Evolutionary conservation across 2,113 vertebrate species (phyloP), one percentile per base, ranked within the genome.

Genomic region (Bombycilla garrulus): DNA sequence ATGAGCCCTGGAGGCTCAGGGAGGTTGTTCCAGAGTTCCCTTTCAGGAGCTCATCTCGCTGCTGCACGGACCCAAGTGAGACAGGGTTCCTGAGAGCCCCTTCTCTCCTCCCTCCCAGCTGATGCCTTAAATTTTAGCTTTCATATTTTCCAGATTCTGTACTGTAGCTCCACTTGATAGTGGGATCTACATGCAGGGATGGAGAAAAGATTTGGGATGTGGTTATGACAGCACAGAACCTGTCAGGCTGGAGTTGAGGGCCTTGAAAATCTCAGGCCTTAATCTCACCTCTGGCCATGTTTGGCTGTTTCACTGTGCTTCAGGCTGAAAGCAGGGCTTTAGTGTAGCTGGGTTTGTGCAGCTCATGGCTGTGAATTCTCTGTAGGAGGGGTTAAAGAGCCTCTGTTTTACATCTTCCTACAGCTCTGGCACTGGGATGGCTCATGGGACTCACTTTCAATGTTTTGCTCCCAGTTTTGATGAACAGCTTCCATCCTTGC

Each of bases 371-470:
- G 47, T 25, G 56, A 47, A 51, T 64, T 56, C 72, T 50, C 50
- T 42, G 48, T 10, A 79, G 83, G 72, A 92, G 17, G 35, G 35
- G 61, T 83, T n/a, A 44, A 82, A 61, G 22, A 38, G 7, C 26
- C 25, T 64, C 3, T 48, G 16, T 53, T 86, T 84, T 53, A 45
- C 3, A 58, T 24, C 72, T 89, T 29, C 40, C 50, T 81, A 6
- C 33, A 51, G 35, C 13, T 66, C 72, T 88, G 54, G 35, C 42
- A 24, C 56, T 38, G 56, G 38, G 20, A 16, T 40, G 36, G n/a
- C 42, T 88, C 0, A 0, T 33, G 42, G 58, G 42, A 40, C 1
- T 5, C 0, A 0, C 8, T 24, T 23, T 60, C 4, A 38, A 60
- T 67, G 18, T 57, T 94, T 58, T 81, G 24, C 31, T 70, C 48